Evolutionary conservation across 2,888 invertebrate species (phyloP).

Genomic region (Agonopterix subpropinquella): DNA sequence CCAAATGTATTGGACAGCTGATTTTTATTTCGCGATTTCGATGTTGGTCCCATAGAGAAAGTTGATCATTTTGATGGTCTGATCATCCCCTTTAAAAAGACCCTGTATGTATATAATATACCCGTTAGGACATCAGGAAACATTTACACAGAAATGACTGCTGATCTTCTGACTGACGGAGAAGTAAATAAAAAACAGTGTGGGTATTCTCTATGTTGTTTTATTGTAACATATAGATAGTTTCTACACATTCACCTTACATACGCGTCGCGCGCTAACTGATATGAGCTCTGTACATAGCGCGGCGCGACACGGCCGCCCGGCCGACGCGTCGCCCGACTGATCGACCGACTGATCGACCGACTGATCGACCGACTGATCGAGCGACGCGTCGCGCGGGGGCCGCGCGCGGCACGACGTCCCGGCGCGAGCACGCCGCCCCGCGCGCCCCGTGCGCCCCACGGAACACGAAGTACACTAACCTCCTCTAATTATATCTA

Average conservation of each 20-base stretch:
- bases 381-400: conserved; percentile 6
- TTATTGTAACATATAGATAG: conserved; percentile 71
- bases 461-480: conserved; percentile 2
- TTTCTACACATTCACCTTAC: conserved; percentile 69
- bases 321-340: conserved; percentile 7
- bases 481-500: background rate
- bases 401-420: conserved; percentile 4
- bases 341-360: background rate
- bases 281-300: conserved; percentile 64
- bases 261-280: conserved; percentile 56
- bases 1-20: too few relatives aligned
- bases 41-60: too few relatives aligned
- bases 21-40: too few relatives aligned
- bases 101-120: too few relatives aligned
- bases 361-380: conserved; percentile 16
- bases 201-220: conserved; percentile 54
- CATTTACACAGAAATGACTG: too few relatives aligned
- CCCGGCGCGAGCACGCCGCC: background rate
- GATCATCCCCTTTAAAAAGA: too few relatives aligned
- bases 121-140: too few relatives aligned
- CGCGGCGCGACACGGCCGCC: conserved; percentile 35
- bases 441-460: conserved; percentile 10
- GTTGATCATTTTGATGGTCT: too few relatives aligned
- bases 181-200: too few relatives aligned
- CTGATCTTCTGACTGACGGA: too few relatives aligned